Base-by-base conservation (phyloP, 2,888 invertebrate species). In the Rotaria socialis region DNA sequence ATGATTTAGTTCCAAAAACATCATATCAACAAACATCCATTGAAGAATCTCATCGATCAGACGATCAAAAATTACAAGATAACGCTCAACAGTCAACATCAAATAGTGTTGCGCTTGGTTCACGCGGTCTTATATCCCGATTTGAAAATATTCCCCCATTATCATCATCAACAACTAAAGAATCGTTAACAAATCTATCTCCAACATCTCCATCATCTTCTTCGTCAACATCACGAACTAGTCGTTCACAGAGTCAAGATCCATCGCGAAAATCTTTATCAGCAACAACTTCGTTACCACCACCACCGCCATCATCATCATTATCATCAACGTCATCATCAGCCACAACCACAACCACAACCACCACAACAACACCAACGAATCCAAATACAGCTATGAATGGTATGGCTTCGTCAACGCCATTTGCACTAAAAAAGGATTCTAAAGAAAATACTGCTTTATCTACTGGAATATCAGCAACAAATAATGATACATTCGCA, bases 51-150 rank as follows among this genome's bases (percentile, higher is more conserved):
- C 80, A 80, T 47, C 24, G 80, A 80, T 80, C 80, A 10, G 80
- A 80, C 80, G 80, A 80, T 80, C 80, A 80, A 80, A 80, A 80
- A 80, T n/a, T 80, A 24, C 80, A 80, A 80, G 80, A 80, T 47
- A 80, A 80, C 80, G 80, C 80, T 43, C 80, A 80, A 80, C 80
- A 80, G 35, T 16, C 67, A 35, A 16, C 67, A 67, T 16, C 27
- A 19, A 67, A 67, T 41, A 35, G 16, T 41, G 7, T 10, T 35
- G 14, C 35, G 19, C 35, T 80, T n/a, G 80, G 80, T n/a, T 80
- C 80, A n/a, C 80, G 80, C 24, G 80, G 80, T 47, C 47, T 80
- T 24, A 80, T 80, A 11, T 80, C 80, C 1, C 80, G 80, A 10
- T 80, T 80, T 47, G 80, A 80, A 80, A 80, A 80, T 80, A 47